Percentiles rank a stretch among this genome's conserved stretches.
These are phyloP conservation scores for Drosophila kohkoa DNA, from an alignment of 1,140 invertebrate species.

Conservation along the genomic window DNA sequence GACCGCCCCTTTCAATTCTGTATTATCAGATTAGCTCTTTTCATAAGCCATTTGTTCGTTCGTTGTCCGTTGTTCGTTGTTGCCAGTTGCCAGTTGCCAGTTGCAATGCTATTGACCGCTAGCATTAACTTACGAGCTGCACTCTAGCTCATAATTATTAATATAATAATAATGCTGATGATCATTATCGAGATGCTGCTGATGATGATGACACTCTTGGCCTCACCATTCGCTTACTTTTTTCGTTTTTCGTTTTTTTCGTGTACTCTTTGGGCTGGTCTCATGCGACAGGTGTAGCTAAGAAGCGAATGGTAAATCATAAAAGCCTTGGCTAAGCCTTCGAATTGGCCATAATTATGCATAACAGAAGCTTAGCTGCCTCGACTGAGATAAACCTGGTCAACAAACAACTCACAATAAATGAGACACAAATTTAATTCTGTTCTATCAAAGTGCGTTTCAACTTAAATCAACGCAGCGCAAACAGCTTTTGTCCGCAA, in stretches of 20 bases:
- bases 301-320: conserved; percentile 25
- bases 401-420: conserved; percentile 16
- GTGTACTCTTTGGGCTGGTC: background rate
- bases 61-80: conserved; percentile 21
- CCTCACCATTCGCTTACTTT: background rate
- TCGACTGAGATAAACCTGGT: background rate
- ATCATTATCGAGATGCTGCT: background rate
- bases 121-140: conserved; percentile 73
- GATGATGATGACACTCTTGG: conserved; percentile 14
- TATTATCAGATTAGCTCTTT: conserved; percentile 82
- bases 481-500: too few relatives aligned
- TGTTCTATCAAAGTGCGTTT: background rate
- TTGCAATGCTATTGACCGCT: conserved; percentile 66
- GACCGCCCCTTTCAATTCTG: conserved; percentile 82
- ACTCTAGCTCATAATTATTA: conserved; percentile 41
- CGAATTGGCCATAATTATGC: conserved; percentile 46
- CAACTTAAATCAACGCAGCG: too few relatives aligned
- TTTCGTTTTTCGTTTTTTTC: conserved; percentile 1
- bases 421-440: background rate
- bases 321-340: conserved; percentile 35
- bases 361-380: conserved; percentile 26
- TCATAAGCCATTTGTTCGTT: conserved; percentile 69
- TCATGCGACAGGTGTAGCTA: conserved; percentile 42
- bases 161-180: conserved; percentile 4
- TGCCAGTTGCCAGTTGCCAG: conserved; percentile 14